These are phyloP conservation scores for Ia io DNA, from an alignment of 2,113 vertebrate species.

Conservation along the genomic window DNA sequence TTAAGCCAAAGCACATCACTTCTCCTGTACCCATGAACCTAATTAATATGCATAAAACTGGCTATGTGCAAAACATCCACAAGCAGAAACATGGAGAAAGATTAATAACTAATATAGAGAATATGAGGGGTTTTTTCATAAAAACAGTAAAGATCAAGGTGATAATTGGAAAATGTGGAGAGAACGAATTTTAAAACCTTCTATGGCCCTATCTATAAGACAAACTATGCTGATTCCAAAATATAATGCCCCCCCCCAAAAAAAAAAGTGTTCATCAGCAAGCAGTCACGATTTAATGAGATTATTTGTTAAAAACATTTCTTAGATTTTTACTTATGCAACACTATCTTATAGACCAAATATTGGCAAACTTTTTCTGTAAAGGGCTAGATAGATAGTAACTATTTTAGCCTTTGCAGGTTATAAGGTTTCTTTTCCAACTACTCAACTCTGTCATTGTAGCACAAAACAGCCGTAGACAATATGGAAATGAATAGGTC, in stretches of 20 bases:
- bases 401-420: background rate
- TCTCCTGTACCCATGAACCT: background rate
- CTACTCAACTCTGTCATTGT: background rate
- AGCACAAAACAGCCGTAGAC: background rate
- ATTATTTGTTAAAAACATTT: background rate
- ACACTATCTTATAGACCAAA: background rate
- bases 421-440: background rate
- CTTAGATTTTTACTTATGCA: background rate
- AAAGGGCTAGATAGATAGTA: background rate
- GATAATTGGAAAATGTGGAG: background rate
- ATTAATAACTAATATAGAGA: background rate
- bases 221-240: background rate
- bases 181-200: background rate
- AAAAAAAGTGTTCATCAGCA: background rate
- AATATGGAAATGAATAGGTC: background rate
- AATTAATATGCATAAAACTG: background rate
- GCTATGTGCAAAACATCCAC: background rate
- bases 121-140: background rate
- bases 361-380: background rate
- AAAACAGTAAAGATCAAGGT: background rate
- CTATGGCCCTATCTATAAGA: background rate
- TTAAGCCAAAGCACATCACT: background rate
- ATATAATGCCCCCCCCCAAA: background rate
- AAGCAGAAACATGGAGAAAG: background rate
- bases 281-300: background rate